Conservation (phyloP, 1,140 invertebrate genomes). For the Mercenaria mercenaria region DNA sequence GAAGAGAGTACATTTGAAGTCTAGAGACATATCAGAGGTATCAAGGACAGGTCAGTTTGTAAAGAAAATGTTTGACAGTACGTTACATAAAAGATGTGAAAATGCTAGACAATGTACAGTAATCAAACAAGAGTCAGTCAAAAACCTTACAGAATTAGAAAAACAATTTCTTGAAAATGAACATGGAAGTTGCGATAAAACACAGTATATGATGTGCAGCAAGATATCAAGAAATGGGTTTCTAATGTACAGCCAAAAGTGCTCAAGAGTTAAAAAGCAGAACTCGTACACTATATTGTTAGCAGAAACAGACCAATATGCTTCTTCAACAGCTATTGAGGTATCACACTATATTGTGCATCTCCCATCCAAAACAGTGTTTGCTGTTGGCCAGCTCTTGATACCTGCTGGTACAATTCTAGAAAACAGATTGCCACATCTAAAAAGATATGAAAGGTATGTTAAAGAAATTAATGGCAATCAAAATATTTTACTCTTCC, state of each 20-base stretch:
- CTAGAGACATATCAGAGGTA: neutral
- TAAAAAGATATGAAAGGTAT: neutral
- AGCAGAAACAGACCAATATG: neutral
- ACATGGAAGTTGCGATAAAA: neutral
- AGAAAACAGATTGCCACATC: neutral
- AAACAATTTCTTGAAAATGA: neutral
- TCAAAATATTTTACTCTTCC: too few relatives aligned
- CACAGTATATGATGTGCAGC: neutral
- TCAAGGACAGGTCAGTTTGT: neutral
- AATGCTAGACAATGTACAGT: constrained; percentile 24
- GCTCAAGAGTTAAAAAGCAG: constrained; percentile 2
- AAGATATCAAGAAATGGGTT: constrained; percentile 20
- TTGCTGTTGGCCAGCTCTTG: neutral
- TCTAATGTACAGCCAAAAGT: constrained; percentile 13
- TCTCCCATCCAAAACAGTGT: neutral
- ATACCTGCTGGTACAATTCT: neutral
- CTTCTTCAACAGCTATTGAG: neutral
- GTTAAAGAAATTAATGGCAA: too few relatives aligned
- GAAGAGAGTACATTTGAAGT: constrained; percentile 8
- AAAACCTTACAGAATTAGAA: neutral
- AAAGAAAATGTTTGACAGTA: constrained; percentile 10
- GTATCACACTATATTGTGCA: neutral
- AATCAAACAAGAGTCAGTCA: neutral
- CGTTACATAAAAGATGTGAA: neutral
- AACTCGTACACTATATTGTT: constrained; percentile 14